Evolutionary conservation across 2,888 invertebrate species (phyloP), one percentile per base, ranked within the genome.

Genomic region (Synergus umbraculus): DNA sequence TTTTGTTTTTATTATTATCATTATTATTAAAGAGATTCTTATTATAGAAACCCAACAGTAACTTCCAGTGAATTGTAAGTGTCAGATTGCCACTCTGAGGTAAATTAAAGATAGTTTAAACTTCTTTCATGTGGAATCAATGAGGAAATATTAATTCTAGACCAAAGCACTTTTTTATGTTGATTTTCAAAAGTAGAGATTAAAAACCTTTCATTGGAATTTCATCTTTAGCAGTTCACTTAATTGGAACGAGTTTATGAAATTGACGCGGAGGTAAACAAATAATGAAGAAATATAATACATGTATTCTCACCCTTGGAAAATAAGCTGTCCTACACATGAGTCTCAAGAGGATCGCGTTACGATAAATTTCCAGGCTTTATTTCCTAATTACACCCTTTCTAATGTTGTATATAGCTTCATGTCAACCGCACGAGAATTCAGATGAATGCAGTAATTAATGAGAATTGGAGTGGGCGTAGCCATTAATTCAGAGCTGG

Each of bases 311-410:
- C 22, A 67, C 8, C 18, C 13, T 49, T 10, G 5, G 9, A 37
- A 69, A 46, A 69, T 46, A 37, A 54, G 49, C 15, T 69, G 29
- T 37, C n/a, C 22, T 8, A 67, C 67, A 46, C 22, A 67, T 37
- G 9, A 54, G 18, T 13, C 49, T 54, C 37, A 15, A 54, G 69
- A 29, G 69, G 49, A 69, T 54, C 49, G 69, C 69, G 49, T 49
- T 69, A 37, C 49, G n/a, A 69, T 69, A 69, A 69, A 69, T 69
- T 69, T 69, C 49, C 37, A 46, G 69, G 49, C 69, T 54, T 69
- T 54, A 69, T 69, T 69, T 49, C 9, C 49, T 69, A 69, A 69
- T 69, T 69, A 69, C 9, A 69, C 9, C 49, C 49, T 46, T 69
- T 69, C 37, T 69, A 49, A 69, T 69, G 69, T 37, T 69, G 22